These are phyloP conservation scores for Thunnus thynnus DNA, from an alignment of 2,113 vertebrate genomes.

Conservation along the genomic window DNA sequence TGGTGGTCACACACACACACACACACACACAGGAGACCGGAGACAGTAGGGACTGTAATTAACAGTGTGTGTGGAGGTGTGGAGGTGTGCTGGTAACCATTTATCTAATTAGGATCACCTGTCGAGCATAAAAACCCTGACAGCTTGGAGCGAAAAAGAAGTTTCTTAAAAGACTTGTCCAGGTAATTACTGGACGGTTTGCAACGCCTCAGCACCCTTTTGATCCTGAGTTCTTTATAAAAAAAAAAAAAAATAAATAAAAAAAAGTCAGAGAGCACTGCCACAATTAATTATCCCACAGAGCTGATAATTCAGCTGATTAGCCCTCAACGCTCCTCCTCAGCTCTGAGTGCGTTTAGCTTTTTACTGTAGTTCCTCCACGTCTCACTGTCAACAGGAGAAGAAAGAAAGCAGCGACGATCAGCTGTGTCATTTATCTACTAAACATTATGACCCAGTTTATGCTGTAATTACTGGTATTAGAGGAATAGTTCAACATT, in stretches of 20 bases:
- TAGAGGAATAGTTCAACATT: too few relatives aligned
- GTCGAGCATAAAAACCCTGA: neutral
- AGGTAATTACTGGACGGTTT: slow-evolving; percentile 27
- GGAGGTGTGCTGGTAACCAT: neutral
- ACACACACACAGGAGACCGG: neutral
- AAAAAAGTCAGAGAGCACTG: neutral
- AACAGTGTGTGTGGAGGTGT: neutral
- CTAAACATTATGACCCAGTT: too few relatives aligned
- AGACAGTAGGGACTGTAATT: neutral
- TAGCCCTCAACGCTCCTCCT: neutral
- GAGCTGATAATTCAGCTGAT: slow-evolving; percentile 24
- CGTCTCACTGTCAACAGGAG: neutral
- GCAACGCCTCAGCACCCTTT: neutral
- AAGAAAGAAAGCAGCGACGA: neutral
- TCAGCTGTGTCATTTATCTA: too few relatives aligned
- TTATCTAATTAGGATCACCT: slow-evolving; percentile 37
- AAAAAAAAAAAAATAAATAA: neutral
- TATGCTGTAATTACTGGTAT: too few relatives aligned
- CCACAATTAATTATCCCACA: slow-evolving; percentile 22
- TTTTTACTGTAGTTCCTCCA: neutral
- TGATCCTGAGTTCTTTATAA: neutral
- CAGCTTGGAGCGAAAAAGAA: neutral
- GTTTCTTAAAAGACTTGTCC: neutral
- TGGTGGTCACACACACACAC: too few relatives aligned
- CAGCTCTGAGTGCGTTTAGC: neutral